Evolutionary conservation across 2,888 invertebrate species (phyloP).

Genomic region (Perdita meconis): DNA sequence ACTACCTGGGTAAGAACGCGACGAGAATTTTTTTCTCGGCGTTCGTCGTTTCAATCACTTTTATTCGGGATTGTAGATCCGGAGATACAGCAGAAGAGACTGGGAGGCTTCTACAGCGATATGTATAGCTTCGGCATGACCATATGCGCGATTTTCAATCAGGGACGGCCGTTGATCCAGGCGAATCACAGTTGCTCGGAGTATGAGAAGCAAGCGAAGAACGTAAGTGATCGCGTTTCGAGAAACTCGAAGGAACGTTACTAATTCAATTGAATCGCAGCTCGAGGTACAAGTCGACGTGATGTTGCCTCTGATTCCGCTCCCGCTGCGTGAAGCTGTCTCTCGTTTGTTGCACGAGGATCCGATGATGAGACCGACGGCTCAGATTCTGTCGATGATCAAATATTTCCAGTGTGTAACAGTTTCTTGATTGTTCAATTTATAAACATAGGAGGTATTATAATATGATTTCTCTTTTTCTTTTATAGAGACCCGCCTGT

Average conservation of each 20-base stretch:
- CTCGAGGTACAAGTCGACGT: slow-evolving; percentile 92
- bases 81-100: slow-evolving; percentile 94
- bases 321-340: slow-evolving; percentile 94
- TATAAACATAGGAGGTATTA: not conserved
- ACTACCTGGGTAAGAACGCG: slow-evolving; percentile 91
- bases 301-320: slow-evolving; percentile 92
- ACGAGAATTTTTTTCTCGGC: not conserved
- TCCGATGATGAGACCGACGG: slow-evolving; percentile 94
- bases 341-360: slow-evolving; percentile 93
- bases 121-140: slow-evolving; percentile 98
- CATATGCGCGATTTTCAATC: slow-evolving; percentile 96
- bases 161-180: slow-evolving; percentile 94
- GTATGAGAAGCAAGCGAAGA: slow-evolving; percentile 95
- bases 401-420: slow-evolving; percentile 88
- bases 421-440: not conserved
- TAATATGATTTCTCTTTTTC: no score
- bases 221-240: slow-evolving; percentile 87
- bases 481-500: slow-evolving; percentile 94
- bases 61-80: slow-evolving; percentile 89
- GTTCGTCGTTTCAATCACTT: not conserved
- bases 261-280: slow-evolving; percentile 84
- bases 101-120: slow-evolving; percentile 95
- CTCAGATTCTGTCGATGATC: slow-evolving; percentile 95
- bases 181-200: slow-evolving; percentile 95
- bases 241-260: not conserved